Base-by-base conservation (phyloP, 64 coral and sea anemone genomes). In the Stichodactyla mertensii region DNA sequence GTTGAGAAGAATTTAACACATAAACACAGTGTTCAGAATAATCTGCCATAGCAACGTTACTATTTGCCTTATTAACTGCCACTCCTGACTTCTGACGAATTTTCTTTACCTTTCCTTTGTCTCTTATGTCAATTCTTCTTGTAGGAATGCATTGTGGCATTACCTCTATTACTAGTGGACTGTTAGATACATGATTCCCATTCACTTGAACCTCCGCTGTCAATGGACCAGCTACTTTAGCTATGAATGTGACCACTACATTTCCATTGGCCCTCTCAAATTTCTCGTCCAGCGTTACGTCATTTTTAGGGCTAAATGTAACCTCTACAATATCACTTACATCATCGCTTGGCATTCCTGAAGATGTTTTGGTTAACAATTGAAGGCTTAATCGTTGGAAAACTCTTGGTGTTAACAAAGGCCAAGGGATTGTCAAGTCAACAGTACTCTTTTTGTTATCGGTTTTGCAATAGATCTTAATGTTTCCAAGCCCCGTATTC, bases 91-190 rank as follows among this genome's bases (percentile, higher is more conserved):
- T 1, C 0, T 55, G n/a, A n/a, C n/a, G n/a, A n/a, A n/a, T n/a
- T n/a, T n/a, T n/a, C n/a, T n/a, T n/a, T n/a, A n/a, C n/a, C n/a
- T n/a, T n/a, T n/a, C n/a, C n/a, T n/a, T n/a, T 36, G 0, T 84
- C 27, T 61, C n/a, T n/a, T n/a, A n/a, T n/a, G n/a, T n/a, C n/a
- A n/a, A n/a, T n/a, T n/a, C n/a, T n/a, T n/a, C n/a, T n/a, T n/a
- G n/a, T n/a, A n/a, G n/a, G n/a, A n/a, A n/a, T n/a, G n/a, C n/a
- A 6, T 14, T 84, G 82, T 84, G 82, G 82, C 19, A 60, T 57
- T 11, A 84, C 57, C n/a, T 55, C 19, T 15, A 81, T 81, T 0
- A 52, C 78, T 22, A 81, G 36, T 55, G 78, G 78, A 24, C 78
- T 81, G 64, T 67, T 67, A 6, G 19, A 27, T 22, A 84, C 57